phyloP scores from a whole-genome alignment of 2,113 vertebrate species.

The Polypterus bichir region DNA sequence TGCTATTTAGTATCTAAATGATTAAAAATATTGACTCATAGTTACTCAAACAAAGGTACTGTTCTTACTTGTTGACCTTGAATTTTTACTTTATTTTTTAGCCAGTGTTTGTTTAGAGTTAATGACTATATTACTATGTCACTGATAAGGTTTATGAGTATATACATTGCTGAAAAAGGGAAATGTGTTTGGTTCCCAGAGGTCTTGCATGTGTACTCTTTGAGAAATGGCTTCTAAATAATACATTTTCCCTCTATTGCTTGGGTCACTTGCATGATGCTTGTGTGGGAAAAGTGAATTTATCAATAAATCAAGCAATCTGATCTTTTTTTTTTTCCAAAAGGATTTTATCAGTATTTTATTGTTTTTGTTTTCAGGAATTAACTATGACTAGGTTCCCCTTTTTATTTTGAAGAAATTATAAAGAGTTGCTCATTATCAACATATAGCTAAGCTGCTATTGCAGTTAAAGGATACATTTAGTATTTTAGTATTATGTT shows the following conservation, averaged over 20 bases:
- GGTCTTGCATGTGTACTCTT: constrained; percentile 51
- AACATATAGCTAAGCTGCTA: no score
- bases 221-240: constrained; percentile 48
- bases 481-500: no score
- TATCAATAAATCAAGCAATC: no score
- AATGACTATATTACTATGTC: constrained; percentile 69
- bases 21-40: no score
- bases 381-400: no score
- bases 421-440: no score
- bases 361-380: constrained; percentile 6
- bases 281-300: constrained; percentile 53
- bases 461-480: no score
- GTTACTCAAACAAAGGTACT: no score
- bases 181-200: constrained; percentile 80
- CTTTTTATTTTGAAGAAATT: no score
- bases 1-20: no score
- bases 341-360: not conserved
- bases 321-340: no score
- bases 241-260: constrained; percentile 5
- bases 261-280: constrained; percentile 50
- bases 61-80: constrained; percentile 64
- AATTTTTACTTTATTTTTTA: constrained; percentile 35
- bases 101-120: constrained; percentile 34
- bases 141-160: constrained; percentile 69
- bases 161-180: constrained; percentile 66